Base-by-base conservation (phyloP, 2,797 vertebrate genomes). In the Clamator glandarius region DNA sequence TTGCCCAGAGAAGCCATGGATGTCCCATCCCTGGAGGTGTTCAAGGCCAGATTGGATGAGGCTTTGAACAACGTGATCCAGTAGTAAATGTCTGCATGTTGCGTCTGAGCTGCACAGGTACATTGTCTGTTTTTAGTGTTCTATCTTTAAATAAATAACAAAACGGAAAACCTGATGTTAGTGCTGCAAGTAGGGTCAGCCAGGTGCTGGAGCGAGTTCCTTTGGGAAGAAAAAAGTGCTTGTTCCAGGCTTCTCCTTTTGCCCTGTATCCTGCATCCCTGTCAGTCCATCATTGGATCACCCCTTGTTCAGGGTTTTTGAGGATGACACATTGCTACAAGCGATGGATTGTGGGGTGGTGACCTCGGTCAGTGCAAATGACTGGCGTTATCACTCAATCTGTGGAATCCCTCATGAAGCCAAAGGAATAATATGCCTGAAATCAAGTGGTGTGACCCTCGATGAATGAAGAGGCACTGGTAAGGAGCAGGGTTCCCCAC, bases 31-130 rank as follows among this genome's bases (percentile, higher is more conserved):
- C 44, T 46, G 20, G 8, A 46, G 44, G 44, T 17, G 44, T 46
- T 46, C 18, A 46, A 21, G 20, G 44, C 20, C 19, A 46, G 44
- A 20, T 21, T 46, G 44, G 20, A 46, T 20, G 19, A 17, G 44
- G 44, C 46, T 48, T 48, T 48, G 46, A 48, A 20, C 46, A 48
- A 24, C 20, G 20, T 48, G 21, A 23, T 23, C 21, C 46, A 48
- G 46, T 23, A 21, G 21, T 5, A 23, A 21, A 12, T 48, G 46
- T 48, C 21, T 20, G 8, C 44, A 33, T 9, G 21, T 46, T 1
- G 1, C 24, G 11, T 70, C 55, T 69, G 31, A 76, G 48, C 35
- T 4, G 1, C 1, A 0, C 12, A 15, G 48, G 11, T 61, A 3
- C 1, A 0, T 63, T 77, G 46, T 61, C 44, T 70, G 7, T 3